Evolutionary conservation across 2,797 vertebrate genomes (phyloP), one percentile per base, ranked within the genome.

Genomic region (Dallia pectoralis): DNA sequence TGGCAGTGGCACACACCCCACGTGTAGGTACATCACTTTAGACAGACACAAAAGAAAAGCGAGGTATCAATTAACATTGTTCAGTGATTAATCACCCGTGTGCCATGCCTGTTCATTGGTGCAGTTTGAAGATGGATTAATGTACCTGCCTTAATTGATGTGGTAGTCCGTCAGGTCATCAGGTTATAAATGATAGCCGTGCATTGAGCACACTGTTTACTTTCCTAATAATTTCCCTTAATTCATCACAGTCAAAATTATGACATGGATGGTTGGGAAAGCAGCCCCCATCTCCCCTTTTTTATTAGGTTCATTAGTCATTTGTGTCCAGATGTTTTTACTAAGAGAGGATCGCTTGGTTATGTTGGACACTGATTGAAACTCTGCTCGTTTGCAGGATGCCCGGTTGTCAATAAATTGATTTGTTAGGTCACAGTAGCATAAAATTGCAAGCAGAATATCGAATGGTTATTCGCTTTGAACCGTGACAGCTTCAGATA

Each of bases 171-270:
- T 87, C 86, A 87, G 87, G 86, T 89, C 87, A 89, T 82, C 71
- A 83, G 86, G 87, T 92, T 88, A 91, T 91, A 89, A 89, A 92
- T 91, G 85, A 87, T 84, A 87, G 82, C 79, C 76, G 76, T 79
- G 76, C 80, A 87, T 87, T 80, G 82, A 89, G 87, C 85, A 89
- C 80, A 88, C 86, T 86, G 81, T 89, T 91, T 91, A 86, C 85
- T 87, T 88, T 90, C 78, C 78, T 78, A 82, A 81, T 91, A 69
- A 89, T 90, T 88, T 84, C 83, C 71, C 84, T 87, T 85, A 86
- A 91, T 92, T 91, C 73, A 89, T 91, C 91, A 91, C 78, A 87
- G 90, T 90, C 87, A 86, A 84, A 89, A 87, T 89, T 85, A 86
- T 91, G 88, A 89, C 86, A 89, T 89, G 81, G 85, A 88, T 87